These are phyloP conservation scores for Todiramphus chloris DNA, from an alignment of 2,113 vertebrate species.

Conservation along the genomic window DNA sequence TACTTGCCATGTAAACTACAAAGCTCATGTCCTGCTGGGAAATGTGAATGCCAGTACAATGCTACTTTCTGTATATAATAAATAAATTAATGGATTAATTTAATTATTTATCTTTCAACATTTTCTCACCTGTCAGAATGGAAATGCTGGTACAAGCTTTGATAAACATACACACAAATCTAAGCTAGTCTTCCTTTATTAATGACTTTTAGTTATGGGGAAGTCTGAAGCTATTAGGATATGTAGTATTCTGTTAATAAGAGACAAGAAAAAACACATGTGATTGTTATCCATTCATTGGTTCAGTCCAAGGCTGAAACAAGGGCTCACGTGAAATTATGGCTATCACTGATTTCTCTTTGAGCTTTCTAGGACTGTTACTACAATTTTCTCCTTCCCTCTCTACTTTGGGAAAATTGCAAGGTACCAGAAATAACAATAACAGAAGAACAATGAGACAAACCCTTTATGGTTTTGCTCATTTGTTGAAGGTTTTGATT, in stretches of 20 bases:
- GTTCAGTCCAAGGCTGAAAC: neutral
- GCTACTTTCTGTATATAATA: neutral
- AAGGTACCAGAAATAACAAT: neutral
- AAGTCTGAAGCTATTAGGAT: neutral
- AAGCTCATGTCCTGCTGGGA: neutral
- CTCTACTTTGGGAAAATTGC: neutral
- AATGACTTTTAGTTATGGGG: neutral
- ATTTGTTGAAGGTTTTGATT: neutral
- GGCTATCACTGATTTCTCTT: neutral
- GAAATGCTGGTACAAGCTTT: neutral
- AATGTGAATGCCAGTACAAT: neutral
- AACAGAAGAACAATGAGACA: neutral
- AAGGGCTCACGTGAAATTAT: neutral
- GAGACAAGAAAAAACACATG: neutral
- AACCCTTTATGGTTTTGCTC: neutral
- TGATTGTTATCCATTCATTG: neutral
- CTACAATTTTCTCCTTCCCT: neutral
- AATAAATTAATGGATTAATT: slow-evolving; percentile 17
- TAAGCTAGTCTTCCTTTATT: neutral
- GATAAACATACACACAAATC: neutral
- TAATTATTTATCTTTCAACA: slow-evolving; percentile 26
- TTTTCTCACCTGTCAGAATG: neutral
- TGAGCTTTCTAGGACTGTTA: neutral
- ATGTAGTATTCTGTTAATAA: neutral
- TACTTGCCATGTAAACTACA: neutral